Evolutionary conservation across 2,888 invertebrate genomes (phyloP), one percentile per base, ranked within the genome.

Genomic region (Glyphotaelius pellucidus): DNA sequence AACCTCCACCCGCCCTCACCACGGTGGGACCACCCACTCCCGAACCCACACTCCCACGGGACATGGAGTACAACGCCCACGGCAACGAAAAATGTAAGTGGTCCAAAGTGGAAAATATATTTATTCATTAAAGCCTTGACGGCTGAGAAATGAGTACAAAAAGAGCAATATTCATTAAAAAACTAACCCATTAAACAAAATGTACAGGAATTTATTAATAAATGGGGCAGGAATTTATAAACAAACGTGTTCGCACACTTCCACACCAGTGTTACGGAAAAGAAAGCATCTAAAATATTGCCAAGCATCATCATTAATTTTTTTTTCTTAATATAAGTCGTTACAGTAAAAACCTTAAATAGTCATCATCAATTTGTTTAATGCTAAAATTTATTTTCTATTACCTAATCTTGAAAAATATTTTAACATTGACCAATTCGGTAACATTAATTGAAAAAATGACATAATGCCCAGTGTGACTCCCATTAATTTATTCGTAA

Each of bases 21-120:
- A 84, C 25, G 7, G 25, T 38, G 38, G 88, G 94, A 94, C 95
- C 95, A 94, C 95, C 94, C 94, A 84, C 89, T 93, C 94, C 94
- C 94, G 93, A 93, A 89, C 92, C 94, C 94, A 93, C 80, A 67
- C 89, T 80, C 32, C 89, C 88, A 47, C 88, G 89, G 38, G 84
- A 84, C 84, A 38, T 0, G 35, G 84, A 32, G 38, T 84, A 81
- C 14, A 81, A 32, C 81, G 81, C 81, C 81, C 81, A 84, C 84
- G 84, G 35, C 84, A 90, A 90, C 25, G 25, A 25, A 67, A 67
- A 67, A 67, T 67, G 4, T 67, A 67, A 52, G 52, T 52, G 52
- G 52, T 19, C 19, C 0, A 52, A 52, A 52, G 52, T 52, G 19
- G 52, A 52, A 52, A 52, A 52, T n/a, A 25, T 67, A 67, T 67